Conservation (phyloP, 2,113 vertebrate species). For the Sceloporus tristichus region DNA sequence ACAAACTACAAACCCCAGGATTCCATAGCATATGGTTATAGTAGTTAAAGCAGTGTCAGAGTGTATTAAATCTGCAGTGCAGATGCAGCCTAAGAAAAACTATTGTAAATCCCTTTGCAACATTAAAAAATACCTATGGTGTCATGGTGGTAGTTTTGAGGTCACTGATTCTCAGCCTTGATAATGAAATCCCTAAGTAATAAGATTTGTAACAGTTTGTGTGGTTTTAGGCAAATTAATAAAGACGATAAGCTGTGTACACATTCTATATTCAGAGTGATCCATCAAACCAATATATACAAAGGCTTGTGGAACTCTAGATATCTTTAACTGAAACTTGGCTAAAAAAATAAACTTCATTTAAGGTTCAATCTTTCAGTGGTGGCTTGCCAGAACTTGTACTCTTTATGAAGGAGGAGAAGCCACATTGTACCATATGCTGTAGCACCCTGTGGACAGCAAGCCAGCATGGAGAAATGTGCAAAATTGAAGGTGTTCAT, state of each 20-base stretch:
- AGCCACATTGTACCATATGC: slow-evolving; percentile 28
- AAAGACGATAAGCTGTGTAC: slow-evolving; percentile 28
- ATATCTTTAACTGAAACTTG: slow-evolving; percentile 61
- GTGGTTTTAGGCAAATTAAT: slow-evolving; percentile 43
- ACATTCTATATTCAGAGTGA: slow-evolving; percentile 56
- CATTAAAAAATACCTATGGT: not conserved
- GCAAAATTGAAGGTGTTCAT: slow-evolving; percentile 45
- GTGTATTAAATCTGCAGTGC: too few species aligned
- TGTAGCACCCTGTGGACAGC: slow-evolving; percentile 47
- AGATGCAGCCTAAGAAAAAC: too few species aligned
- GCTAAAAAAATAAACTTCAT: slow-evolving; percentile 61
- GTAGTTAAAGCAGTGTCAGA: too few species aligned
- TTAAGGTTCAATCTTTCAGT: slow-evolving; percentile 62
- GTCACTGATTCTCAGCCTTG: slow-evolving; percentile 6
- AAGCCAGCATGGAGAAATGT: slow-evolving; percentile 48
- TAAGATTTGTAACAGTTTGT: slow-evolving; percentile 22
- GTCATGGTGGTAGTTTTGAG: not conserved
- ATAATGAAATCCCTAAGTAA: slow-evolving; percentile 39
- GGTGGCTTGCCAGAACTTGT: slow-evolving; percentile 57
- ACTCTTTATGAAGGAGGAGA: not conserved
- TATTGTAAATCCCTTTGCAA: too few species aligned
- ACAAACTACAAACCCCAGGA: too few species aligned
- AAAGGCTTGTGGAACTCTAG: slow-evolving; percentile 47
- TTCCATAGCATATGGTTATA: too few species aligned
- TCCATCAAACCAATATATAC: slow-evolving; percentile 50